Conservation (phyloP, 2,113 vertebrate species). For the Dromas ardeola region DNA sequence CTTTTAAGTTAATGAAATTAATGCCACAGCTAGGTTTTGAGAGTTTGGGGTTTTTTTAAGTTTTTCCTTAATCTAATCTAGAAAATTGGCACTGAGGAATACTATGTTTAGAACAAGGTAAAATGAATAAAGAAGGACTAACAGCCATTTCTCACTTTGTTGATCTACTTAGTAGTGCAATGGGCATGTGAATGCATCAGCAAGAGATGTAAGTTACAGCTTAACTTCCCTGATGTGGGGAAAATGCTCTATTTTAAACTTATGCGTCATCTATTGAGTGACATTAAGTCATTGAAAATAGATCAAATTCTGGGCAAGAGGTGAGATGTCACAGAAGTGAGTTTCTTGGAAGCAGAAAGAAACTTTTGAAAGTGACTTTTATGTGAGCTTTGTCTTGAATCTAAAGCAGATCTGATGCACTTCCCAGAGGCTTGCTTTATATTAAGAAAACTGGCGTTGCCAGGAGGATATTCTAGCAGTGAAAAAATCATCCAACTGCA, state of each 20-base stretch:
- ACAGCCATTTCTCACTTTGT: not conserved
- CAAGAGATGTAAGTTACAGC: not conserved
- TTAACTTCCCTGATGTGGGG: not conserved
- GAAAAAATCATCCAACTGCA: not conserved
- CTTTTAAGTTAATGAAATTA: not conserved
- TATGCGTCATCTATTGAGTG: not conserved
- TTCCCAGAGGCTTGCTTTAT: not conserved
- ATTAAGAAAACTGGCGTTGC: not conserved
- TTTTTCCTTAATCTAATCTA: not conserved
- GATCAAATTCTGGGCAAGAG: not conserved
- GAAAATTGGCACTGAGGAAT: not conserved
- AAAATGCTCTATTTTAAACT: not conserved
- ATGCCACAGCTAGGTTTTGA: not conserved
- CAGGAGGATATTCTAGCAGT: not conserved
- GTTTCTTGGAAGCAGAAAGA: not conserved
- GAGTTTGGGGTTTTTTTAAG: not conserved
- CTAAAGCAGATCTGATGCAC: not conserved
- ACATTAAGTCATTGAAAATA: not conserved
- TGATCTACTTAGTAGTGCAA: not conserved
- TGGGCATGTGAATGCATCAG: not conserved
- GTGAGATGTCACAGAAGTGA: not conserved
- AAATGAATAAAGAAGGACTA: not conserved
- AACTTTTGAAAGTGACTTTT: not conserved
- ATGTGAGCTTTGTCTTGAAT: not conserved
- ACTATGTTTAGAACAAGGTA: not conserved